phyloP scores from a whole-genome alignment of 2,113 vertebrate genomes.

The Upupa epops region DNA sequence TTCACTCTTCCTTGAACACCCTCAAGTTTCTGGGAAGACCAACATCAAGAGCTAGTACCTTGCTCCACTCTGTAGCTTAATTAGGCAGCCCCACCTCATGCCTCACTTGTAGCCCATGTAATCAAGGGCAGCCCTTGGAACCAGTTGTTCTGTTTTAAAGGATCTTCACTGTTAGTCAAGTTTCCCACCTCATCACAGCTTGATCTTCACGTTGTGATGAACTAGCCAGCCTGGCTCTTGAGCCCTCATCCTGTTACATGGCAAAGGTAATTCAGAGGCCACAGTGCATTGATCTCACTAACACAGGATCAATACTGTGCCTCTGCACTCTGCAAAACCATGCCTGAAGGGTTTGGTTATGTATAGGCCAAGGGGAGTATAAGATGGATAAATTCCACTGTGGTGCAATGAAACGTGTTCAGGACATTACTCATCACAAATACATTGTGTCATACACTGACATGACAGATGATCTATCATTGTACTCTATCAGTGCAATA shows the following conservation, averaged over 20 bases:
- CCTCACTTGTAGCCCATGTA: neutral
- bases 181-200: neutral
- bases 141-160: neutral
- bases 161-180: neutral
- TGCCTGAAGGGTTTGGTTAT: neutral
- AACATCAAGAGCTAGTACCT: rapidly evolving
- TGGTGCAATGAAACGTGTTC: neutral
- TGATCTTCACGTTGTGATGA: neutral
- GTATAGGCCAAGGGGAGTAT: neutral
- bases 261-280: neutral
- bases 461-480: neutral
- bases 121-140: neutral
- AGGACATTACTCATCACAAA: neutral
- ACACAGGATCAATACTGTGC: neutral
- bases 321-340: neutral
- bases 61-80: rapidly evolving
- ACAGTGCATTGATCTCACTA: neutral
- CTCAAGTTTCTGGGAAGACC: neutral
- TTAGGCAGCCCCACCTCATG: rapidly evolving
- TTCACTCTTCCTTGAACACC: neutral
- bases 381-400: neutral
- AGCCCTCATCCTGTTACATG: neutral
- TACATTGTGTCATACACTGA: neutral
- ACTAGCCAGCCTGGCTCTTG: neutral
- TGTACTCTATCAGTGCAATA: neutral